Evolutionary conservation across 2,113 vertebrate genomes (phyloP).

Genomic region (Piaya cayana): DNA sequence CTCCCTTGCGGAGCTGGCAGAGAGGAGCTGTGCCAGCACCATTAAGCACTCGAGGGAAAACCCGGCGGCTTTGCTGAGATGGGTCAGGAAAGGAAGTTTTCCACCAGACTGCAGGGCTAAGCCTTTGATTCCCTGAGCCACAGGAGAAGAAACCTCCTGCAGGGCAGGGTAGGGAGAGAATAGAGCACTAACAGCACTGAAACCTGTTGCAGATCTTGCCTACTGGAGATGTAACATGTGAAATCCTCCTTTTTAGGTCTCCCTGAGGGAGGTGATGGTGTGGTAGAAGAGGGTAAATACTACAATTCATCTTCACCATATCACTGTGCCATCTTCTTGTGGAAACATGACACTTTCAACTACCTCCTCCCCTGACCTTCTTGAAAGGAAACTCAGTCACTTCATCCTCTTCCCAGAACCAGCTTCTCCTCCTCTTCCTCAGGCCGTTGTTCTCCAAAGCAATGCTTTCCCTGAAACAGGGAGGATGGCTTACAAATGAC

Average conservation of each 20-base stretch:
- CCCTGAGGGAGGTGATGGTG: not conserved
- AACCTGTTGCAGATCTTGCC: not conserved
- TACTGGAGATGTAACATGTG: not conserved
- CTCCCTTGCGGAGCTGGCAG: not conserved
- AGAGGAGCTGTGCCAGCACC: not conserved
- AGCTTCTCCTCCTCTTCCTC: not conserved
- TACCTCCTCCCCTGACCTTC: not conserved
- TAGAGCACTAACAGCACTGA: not conserved
- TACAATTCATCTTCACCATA: rapidly evolving
- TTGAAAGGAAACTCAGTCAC: not conserved
- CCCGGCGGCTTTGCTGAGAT: not conserved
- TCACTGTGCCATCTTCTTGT: not conserved
- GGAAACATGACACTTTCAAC: not conserved
- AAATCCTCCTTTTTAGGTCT: not conserved
- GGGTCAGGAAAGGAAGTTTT: not conserved
- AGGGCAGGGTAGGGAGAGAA: not conserved
- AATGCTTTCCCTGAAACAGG: not conserved
- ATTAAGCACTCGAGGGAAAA: not conserved
- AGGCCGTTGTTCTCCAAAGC: not conserved
- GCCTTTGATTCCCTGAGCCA: not conserved
- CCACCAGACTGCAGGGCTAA: not conserved
- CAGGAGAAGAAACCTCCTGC: not conserved
- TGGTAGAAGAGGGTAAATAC: not conserved
- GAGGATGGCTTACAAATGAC: not conserved
- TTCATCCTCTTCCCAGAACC: not conserved